Base-by-base conservation (phyloP, 2,888 invertebrate genomes). In the Acronicta aceris region DNA sequence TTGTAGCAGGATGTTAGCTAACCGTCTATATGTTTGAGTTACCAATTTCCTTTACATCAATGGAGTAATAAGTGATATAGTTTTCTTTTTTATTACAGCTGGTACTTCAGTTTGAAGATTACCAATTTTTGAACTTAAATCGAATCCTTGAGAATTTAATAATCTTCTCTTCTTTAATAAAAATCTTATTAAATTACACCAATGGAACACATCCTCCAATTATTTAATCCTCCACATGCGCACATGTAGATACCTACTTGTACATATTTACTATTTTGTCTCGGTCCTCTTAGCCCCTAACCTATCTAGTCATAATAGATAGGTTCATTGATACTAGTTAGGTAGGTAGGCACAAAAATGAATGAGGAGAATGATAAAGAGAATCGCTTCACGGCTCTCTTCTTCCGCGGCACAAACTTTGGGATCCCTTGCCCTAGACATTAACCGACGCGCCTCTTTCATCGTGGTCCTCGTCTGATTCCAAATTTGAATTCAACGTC, bases 401-500 rank as follows among this genome's bases (percentile, higher is more conserved):
- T n/a, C n/a, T n/a, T n/a, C n/a, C n/a, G n/a, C n/a, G n/a, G n/a
- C n/a, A n/a, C n/a, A n/a, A n/a, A n/a, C n/a, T n/a, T n/a, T n/a
- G n/a, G n/a, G n/a, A 4, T 27, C 12, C 36, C 16, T n/a, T 0
- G 36, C n/a, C n/a, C n/a, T n/a, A n/a, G 12, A 16, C 0, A 33
- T 38, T 36, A 36, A 17, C 33, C 8, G 0, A 17, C 4, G 5
- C 50, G 38, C 8, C 15, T 17, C 1, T 5, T 16, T 5, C 6
- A 17, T 38, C 15, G 0, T 25, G 41, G n/a, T 15, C 16, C 2
- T 13, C 10, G 7, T 36, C 42, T n/a, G 15, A 59, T 49, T 48
- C 30, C 38, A 64, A 75, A 73, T 48, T 66, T 50, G 52, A 54
- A 62, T 56, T 74, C 73, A 71, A 64, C 63, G 78, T 81, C 65